Base-by-base conservation (phyloP, 2,888 invertebrate genomes). In the Seladonia tumulorum region DNA sequence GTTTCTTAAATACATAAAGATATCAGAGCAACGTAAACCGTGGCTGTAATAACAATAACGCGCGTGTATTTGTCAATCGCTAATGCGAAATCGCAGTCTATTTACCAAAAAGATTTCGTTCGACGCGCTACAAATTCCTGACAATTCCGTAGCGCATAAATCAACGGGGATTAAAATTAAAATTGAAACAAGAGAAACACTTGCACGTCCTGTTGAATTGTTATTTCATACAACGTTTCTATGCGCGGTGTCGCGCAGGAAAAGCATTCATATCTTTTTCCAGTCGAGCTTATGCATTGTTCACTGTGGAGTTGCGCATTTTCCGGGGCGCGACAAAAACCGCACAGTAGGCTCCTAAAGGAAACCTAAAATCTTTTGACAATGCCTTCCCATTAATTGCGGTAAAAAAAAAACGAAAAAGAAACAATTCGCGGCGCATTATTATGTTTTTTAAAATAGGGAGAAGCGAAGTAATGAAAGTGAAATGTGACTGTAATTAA, bases 81-180 rank as follows among this genome's bases (percentile, higher is more conserved):
- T 77, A 49, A 68, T 49, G 49, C n/a, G 68, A 77, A 35, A 47
- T 35, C 16, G 25, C n/a, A 42, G n/a, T 39, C 68, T 49, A 68
- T 77, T 77, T 68, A 25, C 63, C 10, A 18, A 77, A 77, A 35
- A 47, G 49, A 77, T 77, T 68, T 68, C 68, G 39, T 18, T 29
- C 25, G 68, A 22, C 76, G 35, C 35, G 35, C 49, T 68, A 68
- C 49, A 77, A 68, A 77, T 68, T 66, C 45, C 47, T 77, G 76
- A 68, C 49, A 68, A 47, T 77, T 53, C 49, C 5, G 18, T 47
- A 25, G 39, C 16, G 18, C 49, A 68, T 77, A 77, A 77, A 77
- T 77, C 76, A 35, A 22, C 66, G 35, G 35, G 76, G 68, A 77
- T 77, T 77, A 77, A 77, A 66, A 66, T 76, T 79, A 45, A 53